Evolutionary conservation across 2,113 vertebrate genomes (phyloP).

Genomic region (Suricata suricatta): DNA sequence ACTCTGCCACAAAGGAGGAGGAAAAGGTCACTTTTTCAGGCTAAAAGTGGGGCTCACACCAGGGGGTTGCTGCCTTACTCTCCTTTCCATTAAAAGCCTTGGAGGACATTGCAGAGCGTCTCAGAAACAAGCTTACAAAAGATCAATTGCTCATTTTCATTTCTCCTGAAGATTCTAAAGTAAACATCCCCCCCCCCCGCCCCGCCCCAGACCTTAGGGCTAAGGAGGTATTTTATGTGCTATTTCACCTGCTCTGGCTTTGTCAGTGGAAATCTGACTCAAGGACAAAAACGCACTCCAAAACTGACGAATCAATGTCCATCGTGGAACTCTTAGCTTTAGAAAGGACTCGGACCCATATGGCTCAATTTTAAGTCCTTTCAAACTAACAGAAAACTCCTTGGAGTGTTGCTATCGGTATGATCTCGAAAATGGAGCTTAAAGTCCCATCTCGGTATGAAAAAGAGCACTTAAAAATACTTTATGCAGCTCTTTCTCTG

Average conservation of each 20-base stretch:
- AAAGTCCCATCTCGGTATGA: neutral
- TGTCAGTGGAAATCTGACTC: constrained; percentile 62
- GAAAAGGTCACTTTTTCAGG: constrained; percentile 76
- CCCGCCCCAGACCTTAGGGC: neutral
- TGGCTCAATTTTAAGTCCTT: neutral
- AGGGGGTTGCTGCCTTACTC: constrained; percentile 33
- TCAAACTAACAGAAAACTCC: neutral
- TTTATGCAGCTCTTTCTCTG: neutral
- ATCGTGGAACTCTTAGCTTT: constrained; percentile 18
- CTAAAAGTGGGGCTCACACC: constrained; percentile 46
- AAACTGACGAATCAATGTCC: constrained; percentile 20
- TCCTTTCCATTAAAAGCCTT: constrained; percentile 56
- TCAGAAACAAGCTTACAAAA: constrained; percentile 57
- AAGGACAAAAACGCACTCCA: constrained; percentile 40
- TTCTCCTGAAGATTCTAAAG: constrained; percentile 67
- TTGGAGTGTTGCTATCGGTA: neutral
- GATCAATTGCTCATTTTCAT: constrained; percentile 69
- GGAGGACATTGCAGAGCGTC: constrained; percentile 57
- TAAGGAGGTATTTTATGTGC: constrained; percentile 30
- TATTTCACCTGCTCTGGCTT: constrained; percentile 57
- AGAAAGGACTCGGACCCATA: constrained; percentile 9
- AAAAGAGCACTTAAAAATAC: constrained; percentile 43
- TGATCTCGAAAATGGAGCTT: neutral
- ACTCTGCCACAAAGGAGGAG: constrained; percentile 71
- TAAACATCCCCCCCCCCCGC: constrained; percentile 47